phyloP scores from a whole-genome alignment of 2,113 vertebrate species.

The Oryzias melastigma region DNA sequence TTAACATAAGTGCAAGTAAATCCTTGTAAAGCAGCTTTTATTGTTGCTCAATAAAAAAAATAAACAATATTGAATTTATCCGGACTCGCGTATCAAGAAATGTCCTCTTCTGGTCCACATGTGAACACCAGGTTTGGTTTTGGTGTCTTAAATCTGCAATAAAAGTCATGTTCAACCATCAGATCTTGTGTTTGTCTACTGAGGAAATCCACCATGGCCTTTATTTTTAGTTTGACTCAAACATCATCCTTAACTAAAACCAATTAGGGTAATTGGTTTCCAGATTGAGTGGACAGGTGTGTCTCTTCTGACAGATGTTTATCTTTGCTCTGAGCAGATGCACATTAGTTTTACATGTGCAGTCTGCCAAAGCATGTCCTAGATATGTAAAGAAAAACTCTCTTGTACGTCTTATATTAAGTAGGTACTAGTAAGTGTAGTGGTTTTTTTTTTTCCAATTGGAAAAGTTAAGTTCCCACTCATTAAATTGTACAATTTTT shows the following conservation, averaged over 20 bases:
- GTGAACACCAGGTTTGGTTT: conserved; percentile 9
- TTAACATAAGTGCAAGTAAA: background rate
- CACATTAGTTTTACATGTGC: conserved; percentile 53
- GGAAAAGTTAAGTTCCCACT: too few species aligned
- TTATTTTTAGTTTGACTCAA: background rate
- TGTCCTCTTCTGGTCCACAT: conserved; percentile 5
- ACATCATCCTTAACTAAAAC: conserved; percentile 29
- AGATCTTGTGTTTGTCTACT: conserved; percentile 11
- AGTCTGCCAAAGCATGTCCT: conserved; percentile 15
- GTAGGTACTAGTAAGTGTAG: background rate
- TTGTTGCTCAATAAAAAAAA: conserved; percentile 3
- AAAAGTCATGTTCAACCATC: conserved; percentile 44
- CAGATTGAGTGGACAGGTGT: conserved; percentile 37
- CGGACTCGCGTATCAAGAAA: background rate
- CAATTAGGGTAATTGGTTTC: conserved; percentile 56
- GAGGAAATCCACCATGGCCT: background rate
- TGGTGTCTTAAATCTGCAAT: conserved; percentile 41
- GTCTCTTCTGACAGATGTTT: conserved; percentile 50
- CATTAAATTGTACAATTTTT: too few species aligned
- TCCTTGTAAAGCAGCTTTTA: background rate
- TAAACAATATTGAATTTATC: conserved; percentile 47
- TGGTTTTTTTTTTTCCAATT: background rate
- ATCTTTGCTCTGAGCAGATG: conserved; percentile 37
- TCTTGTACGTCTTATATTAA: background rate
- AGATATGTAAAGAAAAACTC: conserved; percentile 6